These are phyloP conservation scores for Phainopepla nitens DNA, from an alignment of 2,113 vertebrate genomes.

Conservation along the genomic window DNA sequence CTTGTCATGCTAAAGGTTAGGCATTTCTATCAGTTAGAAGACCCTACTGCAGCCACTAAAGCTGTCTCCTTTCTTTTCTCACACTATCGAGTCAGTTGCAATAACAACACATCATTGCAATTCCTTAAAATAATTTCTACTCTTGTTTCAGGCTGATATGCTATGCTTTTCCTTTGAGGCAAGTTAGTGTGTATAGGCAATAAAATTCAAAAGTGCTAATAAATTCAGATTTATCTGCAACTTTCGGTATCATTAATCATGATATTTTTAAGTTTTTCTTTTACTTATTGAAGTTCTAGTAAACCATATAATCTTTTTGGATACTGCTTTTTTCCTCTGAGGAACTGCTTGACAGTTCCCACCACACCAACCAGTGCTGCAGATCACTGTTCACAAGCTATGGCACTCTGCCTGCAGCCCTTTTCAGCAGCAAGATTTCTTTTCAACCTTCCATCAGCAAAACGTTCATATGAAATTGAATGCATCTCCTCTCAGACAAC, in stretches of 20 bases:
- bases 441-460: background rate
- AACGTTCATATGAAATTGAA: background rate
- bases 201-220: background rate
- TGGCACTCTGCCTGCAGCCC: fast-evolving
- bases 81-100: background rate
- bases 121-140: background rate
- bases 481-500: background rate
- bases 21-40: background rate
- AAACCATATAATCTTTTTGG: background rate
- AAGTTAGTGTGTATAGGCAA: background rate
- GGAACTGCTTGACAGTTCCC: background rate
- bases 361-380: background rate
- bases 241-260: background rate
- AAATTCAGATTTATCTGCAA: background rate
- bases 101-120: background rate
- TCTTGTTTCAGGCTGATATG: background rate
- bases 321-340: background rate
- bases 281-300: background rate
- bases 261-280: background rate
- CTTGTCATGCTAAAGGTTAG: background rate
- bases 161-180: background rate
- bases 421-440: background rate
- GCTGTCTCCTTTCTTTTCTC: background rate
- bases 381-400: background rate
- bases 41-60: background rate